Evolutionary conservation across 2,113 vertebrate species (phyloP), one percentile per base, ranked within the genome.

Genomic region (Pseudorasbora parva): DNA sequence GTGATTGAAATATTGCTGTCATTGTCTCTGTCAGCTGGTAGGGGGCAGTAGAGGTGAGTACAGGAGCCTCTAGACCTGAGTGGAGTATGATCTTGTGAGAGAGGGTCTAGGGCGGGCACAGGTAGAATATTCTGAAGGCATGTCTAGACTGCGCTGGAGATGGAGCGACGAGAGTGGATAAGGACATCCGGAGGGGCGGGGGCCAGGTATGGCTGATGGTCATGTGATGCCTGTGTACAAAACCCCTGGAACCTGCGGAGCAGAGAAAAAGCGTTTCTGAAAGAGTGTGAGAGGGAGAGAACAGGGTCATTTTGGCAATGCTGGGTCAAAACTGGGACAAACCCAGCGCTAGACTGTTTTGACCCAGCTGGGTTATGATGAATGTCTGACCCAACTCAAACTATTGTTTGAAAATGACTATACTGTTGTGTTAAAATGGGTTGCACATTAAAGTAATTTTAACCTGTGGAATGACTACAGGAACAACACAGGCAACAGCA

Each of bases 141-240:
- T 89, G 87, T 93, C 96, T 96, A 95, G 91, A 97, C 95, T 93
- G 94, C 94, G 93, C 86, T 93, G 94, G 95, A 94, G 90, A 96
- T 91, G 93, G 94, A 95, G 90, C 94, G 92, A 89, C 94, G 92
- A 76, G 95, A 94, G 89, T 95, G 84, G 87, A 96, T 87, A 91
- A 96, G 92, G 89, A 96, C 95, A 92, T 95, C 93, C 87, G 95
- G 92, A 91, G 96, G 92, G 93, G 93, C 83, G 90, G 93, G 93
- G 93, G 92, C 88, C 88, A 89, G 93, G 92, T 91, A 90, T 92
- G 94, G 94, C 93, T 96, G 95, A 94, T 95, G 91, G 93, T 97
- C 95, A 96, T 94, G 96, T 96, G 95, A 95, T 95, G 94, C 95
- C 95, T 94, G 95, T 91, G 95, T 95, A 95, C 85, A 90, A 92